Evolutionary conservation across 1,140 invertebrate genomes (phyloP), one percentile per base, ranked within the genome.

Genomic region (Planococcus citri): DNA sequence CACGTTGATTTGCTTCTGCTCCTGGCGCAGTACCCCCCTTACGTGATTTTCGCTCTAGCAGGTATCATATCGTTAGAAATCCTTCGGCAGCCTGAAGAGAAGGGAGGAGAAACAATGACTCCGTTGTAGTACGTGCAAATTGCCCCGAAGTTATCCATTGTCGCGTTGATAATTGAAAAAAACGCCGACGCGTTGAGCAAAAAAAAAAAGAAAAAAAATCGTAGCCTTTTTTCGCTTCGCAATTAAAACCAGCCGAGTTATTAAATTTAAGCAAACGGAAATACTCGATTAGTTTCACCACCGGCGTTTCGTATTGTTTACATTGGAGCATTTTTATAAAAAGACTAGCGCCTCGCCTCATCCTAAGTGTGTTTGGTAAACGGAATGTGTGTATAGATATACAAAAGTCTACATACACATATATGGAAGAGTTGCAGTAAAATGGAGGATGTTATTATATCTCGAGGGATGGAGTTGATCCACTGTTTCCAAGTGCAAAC

Each of bases 381-480:
- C 33, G 33, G 6, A 8, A 37, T 37, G 33, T 37, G 33, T 37
- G 33, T 37, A 37, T 8, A 14, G 6, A 37, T 37, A 37, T 14
- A 14, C 33, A 14, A 6, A 6, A 37, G 33, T 37, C 6, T 37
- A 37, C 33, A 37, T 37, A 37, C 33, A 8, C 6, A 3, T 51
- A 20, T 51, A 33, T 33, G 29, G 51, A 20, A 58, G 21, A 64
- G 22, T 64, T 64, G 25, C 60, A 64, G 60, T 27, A 25, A 64
- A 64, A 64, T 25, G 60, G 60, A 64, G 60, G 25, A 64, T 64
- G 60, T 64, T 64, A 64, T 64, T 64, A 64, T 27, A 64, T 25
- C 60, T 64, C 60, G 22, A 64, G 60, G 60, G 60, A 64, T 25
- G 22, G 60, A 64, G 60, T 64, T 64, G 60, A 64, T 64, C 25